Base-by-base conservation (phyloP, 2,797 vertebrate genomes). In the Pristis pectinata region DNA sequence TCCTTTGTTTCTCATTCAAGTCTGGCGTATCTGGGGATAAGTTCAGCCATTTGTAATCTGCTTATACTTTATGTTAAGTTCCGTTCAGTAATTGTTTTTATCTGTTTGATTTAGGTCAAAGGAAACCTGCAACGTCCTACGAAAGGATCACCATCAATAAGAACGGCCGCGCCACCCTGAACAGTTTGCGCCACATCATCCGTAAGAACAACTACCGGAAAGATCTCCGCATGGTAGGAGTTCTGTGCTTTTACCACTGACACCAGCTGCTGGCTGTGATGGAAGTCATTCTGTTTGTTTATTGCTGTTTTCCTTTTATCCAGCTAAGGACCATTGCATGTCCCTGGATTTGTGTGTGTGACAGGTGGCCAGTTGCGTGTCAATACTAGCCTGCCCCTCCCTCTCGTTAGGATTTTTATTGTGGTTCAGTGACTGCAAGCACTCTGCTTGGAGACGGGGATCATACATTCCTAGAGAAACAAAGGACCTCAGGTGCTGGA, bases 61-160 rank as follows among this genome's bases (percentile, higher is more conserved):
- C 87, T 37, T 64, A 2, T 19, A 27, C 24, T 34, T 74, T 6
- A 74, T 49, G 8, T 94, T 17, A 27, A 22, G 19, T 83, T 85
- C 22, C n/a, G 4, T 22, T 94, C 1, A 82, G 0, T 94, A 49
- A 61, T 61, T 27, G 15, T 11, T 56, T 83, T 80, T 74, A 9
- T 77, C 1, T 7, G 2, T 56, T 74, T 41, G 34, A n/a, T 41
- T 93, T 96, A 98, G 98, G 98, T 95, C 98, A 98, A 95, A 97
- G 98, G 93, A 99, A 98, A 95, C 98, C 98, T 22, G 97, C 95
- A 41, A 97, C 94, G 27, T 97, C 97, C 0, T 98, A 98, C 0
- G 97, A 98, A 95, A 98, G 98, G 95, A 98, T 98, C 95, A 98
- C 98, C 59, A 98, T 99, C 96, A 98, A 99, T 96, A 98, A 98